Conservation (phyloP, 2,888 invertebrate species). For the Tenthredo notha region DNA sequence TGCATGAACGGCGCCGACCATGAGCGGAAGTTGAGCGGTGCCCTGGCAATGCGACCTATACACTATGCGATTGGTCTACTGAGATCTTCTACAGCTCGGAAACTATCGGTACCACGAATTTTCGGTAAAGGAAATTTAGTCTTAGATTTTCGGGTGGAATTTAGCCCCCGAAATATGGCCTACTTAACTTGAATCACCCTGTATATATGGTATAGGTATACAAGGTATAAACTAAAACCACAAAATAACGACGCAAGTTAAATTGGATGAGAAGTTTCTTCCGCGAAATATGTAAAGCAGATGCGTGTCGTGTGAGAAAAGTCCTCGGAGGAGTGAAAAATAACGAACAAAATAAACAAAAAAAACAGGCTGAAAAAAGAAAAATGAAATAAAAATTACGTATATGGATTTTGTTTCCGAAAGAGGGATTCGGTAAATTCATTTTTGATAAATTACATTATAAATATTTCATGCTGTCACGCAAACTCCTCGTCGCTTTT, state of each 20-base stretch:
- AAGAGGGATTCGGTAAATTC: background rate
- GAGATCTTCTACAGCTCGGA: no score
- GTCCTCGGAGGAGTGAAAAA: background rate
- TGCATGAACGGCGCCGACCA: no score
- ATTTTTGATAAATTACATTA: slow-evolving; percentile 25
- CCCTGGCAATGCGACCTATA: no score
- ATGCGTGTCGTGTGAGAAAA: background rate
- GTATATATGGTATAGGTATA: no score
- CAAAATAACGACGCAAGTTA: slow-evolving; percentile 1
- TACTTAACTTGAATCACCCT: no score
- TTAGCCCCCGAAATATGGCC: no score
- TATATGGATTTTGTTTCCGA: slow-evolving; percentile 1
- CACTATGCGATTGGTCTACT: no score
- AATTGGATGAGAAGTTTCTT: slow-evolving; percentile 23
- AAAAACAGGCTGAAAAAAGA: background rate
- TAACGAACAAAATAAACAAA: background rate
- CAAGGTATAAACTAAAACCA: background rate
- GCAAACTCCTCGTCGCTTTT: background rate
- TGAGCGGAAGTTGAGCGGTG: no score
- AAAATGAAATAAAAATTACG: background rate
- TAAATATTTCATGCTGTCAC: slow-evolving; percentile 23
- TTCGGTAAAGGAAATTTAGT: no score
- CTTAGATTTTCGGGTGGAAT: no score
- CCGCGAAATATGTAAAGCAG: background rate
- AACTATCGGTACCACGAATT: no score